These are phyloP conservation scores for Mus spicilegus DNA, from an alignment of 2,113 vertebrate genomes.

Conservation along the genomic window DNA sequence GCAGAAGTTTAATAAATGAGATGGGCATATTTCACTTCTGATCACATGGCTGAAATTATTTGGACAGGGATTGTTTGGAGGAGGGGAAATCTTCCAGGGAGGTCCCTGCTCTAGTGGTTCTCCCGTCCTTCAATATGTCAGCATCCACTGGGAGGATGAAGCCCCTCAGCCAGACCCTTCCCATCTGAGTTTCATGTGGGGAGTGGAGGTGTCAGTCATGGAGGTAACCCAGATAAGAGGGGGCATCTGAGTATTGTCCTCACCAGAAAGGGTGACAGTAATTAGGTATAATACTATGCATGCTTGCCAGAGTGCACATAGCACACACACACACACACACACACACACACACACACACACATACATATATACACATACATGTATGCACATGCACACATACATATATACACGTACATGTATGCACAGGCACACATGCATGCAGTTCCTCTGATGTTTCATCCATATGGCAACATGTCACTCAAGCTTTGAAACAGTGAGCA, in stretches of 20 bases:
- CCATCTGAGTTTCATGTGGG: rapidly evolving
- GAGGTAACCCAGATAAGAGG: neutral
- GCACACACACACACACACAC: rapidly evolving
- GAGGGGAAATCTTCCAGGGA: rapidly evolving
- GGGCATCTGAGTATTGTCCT: rapidly evolving
- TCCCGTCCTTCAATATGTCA: rapidly evolving
- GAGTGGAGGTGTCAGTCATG: neutral
- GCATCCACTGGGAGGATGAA: rapidly evolving
- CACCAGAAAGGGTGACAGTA: neutral
- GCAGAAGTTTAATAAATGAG: slow-evolving; percentile 57
- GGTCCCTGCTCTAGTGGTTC: neutral
- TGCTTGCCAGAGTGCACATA: neutral
- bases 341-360: rapidly evolving
- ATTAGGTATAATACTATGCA: neutral
- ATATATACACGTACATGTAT: rapidly evolving
- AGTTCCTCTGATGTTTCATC: neutral
- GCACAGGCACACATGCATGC: neutral
- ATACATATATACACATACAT: rapidly evolving
- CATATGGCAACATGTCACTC: rapidly evolving
- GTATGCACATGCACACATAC: neutral
- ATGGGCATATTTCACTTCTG: slow-evolving; percentile 2
- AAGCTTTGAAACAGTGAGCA: neutral
- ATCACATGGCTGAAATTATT: neutral
- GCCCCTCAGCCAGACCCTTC: too few relatives aligned
- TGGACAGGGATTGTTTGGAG: neutral